Base-by-base conservation (phyloP, 2,797 vertebrate species). In the Crax fasciolata region DNA sequence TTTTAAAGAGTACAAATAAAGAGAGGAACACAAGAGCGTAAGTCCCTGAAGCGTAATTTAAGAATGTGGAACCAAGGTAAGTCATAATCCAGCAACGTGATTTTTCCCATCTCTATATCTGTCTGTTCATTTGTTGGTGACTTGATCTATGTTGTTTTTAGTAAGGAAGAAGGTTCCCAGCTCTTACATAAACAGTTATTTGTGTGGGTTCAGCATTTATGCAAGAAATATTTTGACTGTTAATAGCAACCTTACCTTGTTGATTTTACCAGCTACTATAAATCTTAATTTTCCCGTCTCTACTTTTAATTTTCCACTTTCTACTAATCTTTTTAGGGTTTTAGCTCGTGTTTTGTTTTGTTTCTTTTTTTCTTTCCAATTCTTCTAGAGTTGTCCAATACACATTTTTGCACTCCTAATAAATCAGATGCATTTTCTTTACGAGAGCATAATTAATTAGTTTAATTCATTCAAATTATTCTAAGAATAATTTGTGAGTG, bases 1-100 rank as follows among this genome's bases (percentile, higher is more conserved):
- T 90, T 87, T 89, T 46, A 57, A 76, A 81, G 15, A 57, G 27
- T 30, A 73, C 28, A 80, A 85, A 52, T 78, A 80, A 90, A 89
- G 11, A 46, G 5, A 24, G 38, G 11, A 39, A 30, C 51, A 19
- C 39, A 96, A 55, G n/a, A 83, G 4, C 58, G 15, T 54, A 76
- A 94, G 72, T 79, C 75, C 28, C 82, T 67, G 35, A 89, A 85
- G 65, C 6, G 30, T 35, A 79, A 79, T 76, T 84, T 35, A 87
- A 48, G 39, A 84, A 87, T 38, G 30, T 58, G 41, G 14, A 24
- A 23, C 35, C 3, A 30, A 59, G 32, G 5, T 55, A 89, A 73
- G 18, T 44, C 8, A 44, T 44, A 85, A 85, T 70, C 27, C 19
- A 62, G 20, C 24, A 73, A 48, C 5, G 13, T 52, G n/a, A 23